phyloP scores from a whole-genome alignment of 2,888 invertebrate genomes.

The Diogma glabrata region DNA sequence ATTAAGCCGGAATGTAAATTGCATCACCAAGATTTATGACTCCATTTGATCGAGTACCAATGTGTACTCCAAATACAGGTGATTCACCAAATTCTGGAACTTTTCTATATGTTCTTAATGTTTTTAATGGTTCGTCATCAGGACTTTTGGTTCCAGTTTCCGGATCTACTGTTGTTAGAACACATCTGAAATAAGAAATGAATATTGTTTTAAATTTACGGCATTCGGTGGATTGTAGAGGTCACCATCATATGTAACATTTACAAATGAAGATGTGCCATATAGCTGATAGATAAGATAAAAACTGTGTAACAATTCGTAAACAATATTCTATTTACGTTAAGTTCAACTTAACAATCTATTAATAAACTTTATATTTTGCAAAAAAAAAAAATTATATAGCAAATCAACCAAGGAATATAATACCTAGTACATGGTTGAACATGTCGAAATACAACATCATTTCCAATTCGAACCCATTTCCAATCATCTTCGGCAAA shows the following conservation, averaged over 20 bases:
- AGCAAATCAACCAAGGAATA: too few relatives aligned
- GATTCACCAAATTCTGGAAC: slow-evolving; percentile 31
- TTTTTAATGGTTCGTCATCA: slow-evolving; percentile 49
- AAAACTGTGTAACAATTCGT: not conserved
- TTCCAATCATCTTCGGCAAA: slow-evolving; percentile 56
- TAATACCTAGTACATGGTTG: slow-evolving; percentile 47
- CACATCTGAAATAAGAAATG: slow-evolving; percentile 40
- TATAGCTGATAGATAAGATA: slow-evolving; percentile 1
- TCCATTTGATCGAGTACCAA: slow-evolving; percentile 34
- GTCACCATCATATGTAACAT: too few relatives aligned
- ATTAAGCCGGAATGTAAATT: slow-evolving; percentile 29
- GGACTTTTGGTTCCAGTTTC: slow-evolving; percentile 48
- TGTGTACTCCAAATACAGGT: slow-evolving; percentile 39
- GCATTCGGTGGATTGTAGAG: too few relatives aligned
- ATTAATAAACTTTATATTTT: not conserved
- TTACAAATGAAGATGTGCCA: too few relatives aligned
- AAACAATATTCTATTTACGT: not conserved
- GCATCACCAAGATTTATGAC: slow-evolving; percentile 36
- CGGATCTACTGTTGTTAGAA: slow-evolving; percentile 55
- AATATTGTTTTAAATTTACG: not conserved
- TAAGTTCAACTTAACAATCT: too few relatives aligned
- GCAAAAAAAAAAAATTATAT: not conserved
- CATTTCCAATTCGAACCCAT: slow-evolving; percentile 50
- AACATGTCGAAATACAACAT: slow-evolving; percentile 48
- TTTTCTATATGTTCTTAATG: slow-evolving; percentile 46